phyloP scores from a whole-genome alignment of 2,888 invertebrate genomes.

The Ditula angustiorana region DNA sequence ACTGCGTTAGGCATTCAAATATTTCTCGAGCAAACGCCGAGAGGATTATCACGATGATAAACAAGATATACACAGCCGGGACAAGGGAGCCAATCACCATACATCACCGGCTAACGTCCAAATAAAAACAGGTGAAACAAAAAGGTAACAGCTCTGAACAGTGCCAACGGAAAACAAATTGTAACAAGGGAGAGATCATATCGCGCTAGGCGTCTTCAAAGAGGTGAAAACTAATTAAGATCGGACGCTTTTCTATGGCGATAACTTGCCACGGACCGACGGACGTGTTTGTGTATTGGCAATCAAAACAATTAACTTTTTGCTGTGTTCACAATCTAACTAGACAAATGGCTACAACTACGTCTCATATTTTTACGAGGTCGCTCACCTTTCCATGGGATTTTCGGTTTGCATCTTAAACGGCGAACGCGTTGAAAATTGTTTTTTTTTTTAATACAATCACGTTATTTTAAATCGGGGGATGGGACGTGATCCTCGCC shows the following conservation, averaged over 20 bases:
- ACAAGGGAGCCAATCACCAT: slow-evolving; percentile 84
- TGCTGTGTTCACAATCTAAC: slow-evolving; percentile 70
- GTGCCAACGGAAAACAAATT: slow-evolving; percentile 83
- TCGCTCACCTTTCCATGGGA: slow-evolving; percentile 56
- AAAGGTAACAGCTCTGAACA: slow-evolving; percentile 74
- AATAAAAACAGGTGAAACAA: slow-evolving; percentile 79
- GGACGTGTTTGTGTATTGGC: slow-evolving; percentile 80
- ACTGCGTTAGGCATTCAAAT: slow-evolving; percentile 68
- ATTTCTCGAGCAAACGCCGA: slow-evolving; percentile 71
- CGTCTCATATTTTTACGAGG: slow-evolving; percentile 36
- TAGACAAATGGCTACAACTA: slow-evolving; percentile 56
- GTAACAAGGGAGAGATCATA: slow-evolving; percentile 82
- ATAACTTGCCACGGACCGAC: slow-evolving; percentile 78
- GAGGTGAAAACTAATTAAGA: slow-evolving; percentile 85
- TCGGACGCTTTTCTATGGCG: slow-evolving; percentile 82
- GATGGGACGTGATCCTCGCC: too few relatives aligned
- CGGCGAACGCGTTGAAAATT: slow-evolving; percentile 41
- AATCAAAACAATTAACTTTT: slow-evolving; percentile 85
- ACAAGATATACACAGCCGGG: slow-evolving; percentile 77
- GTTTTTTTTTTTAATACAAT: slow-evolving; percentile 3
- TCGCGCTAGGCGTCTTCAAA: slow-evolving; percentile 82
- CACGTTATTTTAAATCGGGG: too few relatives aligned
- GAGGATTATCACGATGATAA: slow-evolving; percentile 82
- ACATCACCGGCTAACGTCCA: slow-evolving; percentile 79
- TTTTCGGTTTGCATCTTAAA: slow-evolving; percentile 48